Conservation (phyloP, 2,888 invertebrate genomes). For the Idaea biselata region DNA sequence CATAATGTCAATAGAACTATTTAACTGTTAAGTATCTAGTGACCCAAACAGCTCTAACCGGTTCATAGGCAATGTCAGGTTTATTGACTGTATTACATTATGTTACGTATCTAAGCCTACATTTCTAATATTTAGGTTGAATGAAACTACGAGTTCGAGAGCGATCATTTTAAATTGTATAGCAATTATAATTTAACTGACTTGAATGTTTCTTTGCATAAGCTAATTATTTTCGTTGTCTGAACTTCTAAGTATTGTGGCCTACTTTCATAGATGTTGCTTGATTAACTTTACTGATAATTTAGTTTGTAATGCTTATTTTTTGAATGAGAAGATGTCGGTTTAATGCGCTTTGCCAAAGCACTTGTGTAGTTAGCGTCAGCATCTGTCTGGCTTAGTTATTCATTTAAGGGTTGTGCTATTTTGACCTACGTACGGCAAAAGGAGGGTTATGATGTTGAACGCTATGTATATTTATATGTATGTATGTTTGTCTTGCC, state of each 20-base stretch:
- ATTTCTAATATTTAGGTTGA: not conserved
- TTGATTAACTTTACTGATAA: no score
- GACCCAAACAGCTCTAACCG: not conserved
- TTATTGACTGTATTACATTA: slow-evolving; percentile 20
- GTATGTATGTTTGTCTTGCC: no score
- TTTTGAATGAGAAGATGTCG: no score
- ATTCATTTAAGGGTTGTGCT: no score
- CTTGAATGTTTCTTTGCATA: not conserved
- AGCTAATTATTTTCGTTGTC: not conserved
- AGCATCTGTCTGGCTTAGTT: no score
- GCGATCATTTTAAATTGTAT: not conserved
- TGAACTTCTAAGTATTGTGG: not conserved
- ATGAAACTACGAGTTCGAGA: not conserved
- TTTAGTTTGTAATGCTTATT: no score
- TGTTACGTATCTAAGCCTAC: slow-evolving; percentile 14
- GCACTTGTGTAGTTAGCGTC: no score
- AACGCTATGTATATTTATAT: no score
- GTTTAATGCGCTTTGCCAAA: no score
- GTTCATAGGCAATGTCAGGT: not conserved
- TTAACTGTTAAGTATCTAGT: not conserved
- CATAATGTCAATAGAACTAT: slow-evolving; percentile 4
- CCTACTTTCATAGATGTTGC: not conserved
- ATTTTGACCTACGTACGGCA: no score
- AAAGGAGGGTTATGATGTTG: no score
- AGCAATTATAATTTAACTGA: not conserved